phyloP scores from a whole-genome alignment of 2,888 invertebrate genomes.

The Harmothoe impar region DNA sequence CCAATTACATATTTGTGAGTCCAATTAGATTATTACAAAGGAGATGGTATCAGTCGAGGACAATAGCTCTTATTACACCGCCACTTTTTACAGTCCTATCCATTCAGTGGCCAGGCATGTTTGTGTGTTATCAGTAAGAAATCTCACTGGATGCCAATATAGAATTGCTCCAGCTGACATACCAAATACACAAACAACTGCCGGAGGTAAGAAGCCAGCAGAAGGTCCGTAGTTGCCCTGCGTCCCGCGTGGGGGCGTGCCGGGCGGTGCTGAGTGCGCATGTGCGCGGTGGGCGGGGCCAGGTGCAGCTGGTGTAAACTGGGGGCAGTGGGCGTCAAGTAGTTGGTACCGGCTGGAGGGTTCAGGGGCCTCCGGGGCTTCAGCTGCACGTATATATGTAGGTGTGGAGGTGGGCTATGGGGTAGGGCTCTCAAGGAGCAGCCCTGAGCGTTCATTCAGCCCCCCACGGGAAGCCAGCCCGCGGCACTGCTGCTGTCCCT shows the following conservation, averaged over 20 bases:
- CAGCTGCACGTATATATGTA: conserved; percentile 7
- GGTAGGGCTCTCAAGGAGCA: conserved; percentile 42
- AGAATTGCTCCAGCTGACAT: too few relatives aligned
- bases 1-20: too few relatives aligned
- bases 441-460: conserved; percentile 27
- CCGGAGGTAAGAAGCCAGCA: too few relatives aligned
- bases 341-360: conserved; percentile 28
- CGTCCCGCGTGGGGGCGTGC: conserved; percentile 27
- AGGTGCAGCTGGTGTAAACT: conserved; percentile 49
- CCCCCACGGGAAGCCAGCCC: neutral
- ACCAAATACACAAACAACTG: too few relatives aligned
- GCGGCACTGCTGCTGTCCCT: conserved; percentile 1
- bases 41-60: too few relatives aligned
- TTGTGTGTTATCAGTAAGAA: too few relatives aligned
- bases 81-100: too few relatives aligned
- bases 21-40: too few relatives aligned
- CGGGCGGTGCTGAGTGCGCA: conserved; percentile 36
- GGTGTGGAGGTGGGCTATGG: neutral
- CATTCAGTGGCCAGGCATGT: too few relatives aligned
- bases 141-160: too few relatives aligned
- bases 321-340: conserved; percentile 46
- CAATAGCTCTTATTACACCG: too few relatives aligned
- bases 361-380: neutral
- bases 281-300: conserved; percentile 50
- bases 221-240: neutral